Evolutionary conservation across 2,113 vertebrate species (phyloP).

Genomic region (Potamarius usumacintae): DNA sequence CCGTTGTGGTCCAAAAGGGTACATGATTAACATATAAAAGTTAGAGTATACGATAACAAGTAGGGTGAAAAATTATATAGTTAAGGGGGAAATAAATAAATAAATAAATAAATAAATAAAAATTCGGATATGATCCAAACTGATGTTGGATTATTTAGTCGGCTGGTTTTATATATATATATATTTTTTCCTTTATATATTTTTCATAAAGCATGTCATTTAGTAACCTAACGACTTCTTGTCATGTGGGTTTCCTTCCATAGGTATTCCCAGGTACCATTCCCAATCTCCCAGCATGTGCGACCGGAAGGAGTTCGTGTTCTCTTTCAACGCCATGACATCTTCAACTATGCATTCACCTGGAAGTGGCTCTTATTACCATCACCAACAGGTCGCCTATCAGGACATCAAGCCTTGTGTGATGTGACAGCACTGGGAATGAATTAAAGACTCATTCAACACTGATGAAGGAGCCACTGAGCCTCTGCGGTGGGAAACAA

Average conservation of each 20-base stretch:
- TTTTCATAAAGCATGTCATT: not conserved
- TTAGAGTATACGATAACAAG: too few species aligned
- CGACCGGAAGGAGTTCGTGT: conserved; percentile 97
- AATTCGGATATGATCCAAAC: too few species aligned
- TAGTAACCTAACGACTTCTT: not conserved
- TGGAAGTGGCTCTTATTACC: conserved; percentile 89
- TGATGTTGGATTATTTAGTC: too few species aligned
- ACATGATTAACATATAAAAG: too few species aligned
- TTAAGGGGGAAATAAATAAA: too few species aligned
- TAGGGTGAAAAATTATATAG: too few species aligned
- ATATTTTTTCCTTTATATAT: not conserved
- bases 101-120: too few species aligned
- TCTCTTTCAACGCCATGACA: conserved; percentile 99
- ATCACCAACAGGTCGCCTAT: conserved; percentile 97
- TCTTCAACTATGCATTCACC: conserved; percentile 94
- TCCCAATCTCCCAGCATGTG: conserved; percentile 98
- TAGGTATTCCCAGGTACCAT: conserved; percentile 95
- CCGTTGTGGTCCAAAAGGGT: too few species aligned
- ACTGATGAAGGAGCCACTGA: conserved; percentile 52
- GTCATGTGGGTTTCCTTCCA: conserved; percentile 1
- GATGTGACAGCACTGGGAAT: conserved; percentile 79
- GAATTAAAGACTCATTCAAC: conserved; percentile 46
- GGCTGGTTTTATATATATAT: too few species aligned
- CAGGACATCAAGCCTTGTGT: conserved; percentile 99
- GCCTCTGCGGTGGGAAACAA: conserved; percentile 35